phyloP scores from a whole-genome alignment of 35 echinoderm and acorn worm species.

The Ptychodera flava region DNA sequence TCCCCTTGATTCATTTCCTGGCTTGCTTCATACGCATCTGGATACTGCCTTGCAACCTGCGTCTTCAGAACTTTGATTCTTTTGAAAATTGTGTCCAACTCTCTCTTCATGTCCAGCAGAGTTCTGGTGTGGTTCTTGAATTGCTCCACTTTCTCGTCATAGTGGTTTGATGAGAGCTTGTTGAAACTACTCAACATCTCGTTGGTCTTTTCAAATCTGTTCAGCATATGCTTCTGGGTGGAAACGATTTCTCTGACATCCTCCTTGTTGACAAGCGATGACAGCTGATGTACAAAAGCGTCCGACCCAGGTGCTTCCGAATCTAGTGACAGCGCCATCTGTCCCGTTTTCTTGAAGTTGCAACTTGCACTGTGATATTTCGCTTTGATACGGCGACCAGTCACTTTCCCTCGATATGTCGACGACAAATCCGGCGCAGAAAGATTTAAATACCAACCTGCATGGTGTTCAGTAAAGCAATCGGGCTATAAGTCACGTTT shows the following conservation, averaged over 20 bases:
- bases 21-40: too few relatives aligned
- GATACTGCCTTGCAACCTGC: slow-evolving; percentile 45
- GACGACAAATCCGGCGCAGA: too few relatives aligned
- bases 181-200: slow-evolving; percentile 93
- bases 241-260: slow-evolving; percentile 69
- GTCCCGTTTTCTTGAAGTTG: too few relatives aligned
- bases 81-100: slow-evolving; percentile 72
- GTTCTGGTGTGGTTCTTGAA: slow-evolving; percentile 75
- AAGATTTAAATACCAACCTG: too few relatives aligned
- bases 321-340: too few relatives aligned
- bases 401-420: too few relatives aligned
- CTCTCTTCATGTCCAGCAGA: slow-evolving; percentile 65
- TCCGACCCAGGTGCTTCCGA: slow-evolving; percentile 36
- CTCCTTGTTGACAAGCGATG: slow-evolving; percentile 76
- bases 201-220: slow-evolving; percentile 93
- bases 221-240: slow-evolving; percentile 81
- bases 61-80: slow-evolving; percentile 61
- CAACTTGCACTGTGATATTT: too few relatives aligned
- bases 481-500: too few relatives aligned
- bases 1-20: too few relatives aligned
- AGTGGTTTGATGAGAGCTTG: slow-evolving; percentile 50
- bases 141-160: slow-evolving; percentile 61
- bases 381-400: too few relatives aligned
- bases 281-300: slow-evolving; percentile 63
- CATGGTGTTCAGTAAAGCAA: too few relatives aligned